Evolutionary conservation across 2,797 vertebrate genomes (phyloP), one percentile per base, ranked within the genome.

Genomic region (Buphagus erythrorhynchus): DNA sequence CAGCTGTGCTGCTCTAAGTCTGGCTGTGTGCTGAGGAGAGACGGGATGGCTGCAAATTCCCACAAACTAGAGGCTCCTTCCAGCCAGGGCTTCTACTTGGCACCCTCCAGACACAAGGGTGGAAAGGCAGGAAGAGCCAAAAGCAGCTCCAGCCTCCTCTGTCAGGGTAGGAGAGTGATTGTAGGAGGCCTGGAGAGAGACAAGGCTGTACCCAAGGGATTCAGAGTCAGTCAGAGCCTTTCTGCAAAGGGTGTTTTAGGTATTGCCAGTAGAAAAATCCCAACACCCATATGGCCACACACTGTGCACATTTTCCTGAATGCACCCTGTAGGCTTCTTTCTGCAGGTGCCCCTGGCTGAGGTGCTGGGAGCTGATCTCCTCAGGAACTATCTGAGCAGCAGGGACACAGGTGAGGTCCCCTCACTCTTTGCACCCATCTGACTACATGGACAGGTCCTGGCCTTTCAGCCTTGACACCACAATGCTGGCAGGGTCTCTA

Each of bases 11-110:
- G 57, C 75, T 90, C 55, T 62, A 82, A 67, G 51, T 72, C 25
- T 4, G 5, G 17, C 28, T 66, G 66, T 25, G 75, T 48, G 40
- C 45, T 2, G 16, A 77, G 59, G n/a, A 88, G 36, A 90, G 52
- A 79, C 3, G 0, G 35, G 19, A 19, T 1, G 38, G 51, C 57
- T 96, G 74, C 36, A 2, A 67, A 13, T 83, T 95, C 84, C 86
- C 62, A 73, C 65, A 58, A 79, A 72, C 38, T 31, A 11, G 33
- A 87, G 40, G 17, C 45, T 95, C 72, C 82, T n/a, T 55, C 35
- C 85, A 88, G 51, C 40, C 74, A 36, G 75, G 58, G 25, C 19
- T 76, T 82, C 91, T 79, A 5, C 85, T 86, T 90, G 91, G 81
- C 88, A 83, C 6, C 46, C 12, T 28, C 8, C 51, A 69, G 5